Conservation (phyloP, 2,797 vertebrate genomes). For the Manis javanica region DNA sequence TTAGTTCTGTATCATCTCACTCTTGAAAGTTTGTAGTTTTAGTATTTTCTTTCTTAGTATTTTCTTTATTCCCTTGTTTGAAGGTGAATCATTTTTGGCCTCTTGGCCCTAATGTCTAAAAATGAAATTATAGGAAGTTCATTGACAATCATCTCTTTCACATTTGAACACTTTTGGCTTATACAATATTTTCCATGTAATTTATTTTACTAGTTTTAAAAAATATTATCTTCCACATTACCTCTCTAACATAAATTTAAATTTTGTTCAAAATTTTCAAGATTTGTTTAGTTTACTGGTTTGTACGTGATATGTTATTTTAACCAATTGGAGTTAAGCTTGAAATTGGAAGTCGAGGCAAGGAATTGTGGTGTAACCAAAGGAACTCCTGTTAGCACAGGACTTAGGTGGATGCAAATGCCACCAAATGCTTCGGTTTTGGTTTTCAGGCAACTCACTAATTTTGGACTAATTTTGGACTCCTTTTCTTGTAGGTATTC, state of each 20-base stretch:
- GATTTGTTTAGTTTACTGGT: background rate
- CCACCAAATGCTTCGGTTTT: accelerated
- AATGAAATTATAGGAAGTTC: background rate
- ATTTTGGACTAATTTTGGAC: no score
- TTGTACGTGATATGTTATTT: background rate
- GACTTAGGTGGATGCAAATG: accelerated
- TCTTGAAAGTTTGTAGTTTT: background rate
- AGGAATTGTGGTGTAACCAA: background rate
- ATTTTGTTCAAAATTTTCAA: background rate
- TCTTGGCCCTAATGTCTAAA: background rate
- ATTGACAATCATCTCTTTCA: background rate
- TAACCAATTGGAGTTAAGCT: background rate
- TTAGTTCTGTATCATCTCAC: background rate
- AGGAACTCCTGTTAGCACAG: background rate
- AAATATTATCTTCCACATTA: background rate
- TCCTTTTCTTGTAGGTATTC: background rate
- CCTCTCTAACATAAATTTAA: background rate
- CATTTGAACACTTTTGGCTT: background rate
- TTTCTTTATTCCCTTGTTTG: background rate
- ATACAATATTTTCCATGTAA: background rate
- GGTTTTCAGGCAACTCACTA: background rate
- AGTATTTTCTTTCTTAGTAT: background rate
- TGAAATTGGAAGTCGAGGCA: background rate
- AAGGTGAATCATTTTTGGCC: background rate
- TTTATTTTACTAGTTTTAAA: background rate